These are phyloP conservation scores for Pachycephala philippinensis DNA, from an alignment of 2,113 vertebrate genomes.

Conservation along the genomic window DNA sequence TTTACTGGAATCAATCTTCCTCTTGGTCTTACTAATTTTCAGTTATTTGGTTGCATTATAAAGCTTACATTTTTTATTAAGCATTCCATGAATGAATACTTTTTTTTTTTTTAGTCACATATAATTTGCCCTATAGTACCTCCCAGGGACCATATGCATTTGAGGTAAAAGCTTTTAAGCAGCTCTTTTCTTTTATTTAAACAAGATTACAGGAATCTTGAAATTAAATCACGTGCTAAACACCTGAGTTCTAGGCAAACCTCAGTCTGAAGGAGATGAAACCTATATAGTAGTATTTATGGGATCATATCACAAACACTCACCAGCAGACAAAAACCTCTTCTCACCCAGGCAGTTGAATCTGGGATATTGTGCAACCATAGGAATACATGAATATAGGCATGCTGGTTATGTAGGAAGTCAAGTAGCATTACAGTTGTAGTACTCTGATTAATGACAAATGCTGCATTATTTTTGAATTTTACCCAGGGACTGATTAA, in stretches of 20 bases:
- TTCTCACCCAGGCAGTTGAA: not conserved
- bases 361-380: not conserved
- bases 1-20: not conserved
- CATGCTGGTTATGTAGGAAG: not conserved
- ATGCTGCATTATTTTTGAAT: not conserved
- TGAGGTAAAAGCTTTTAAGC: not conserved
- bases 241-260: not conserved
- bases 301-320: not conserved
- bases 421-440: not conserved
- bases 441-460: not conserved
- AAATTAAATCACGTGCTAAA: not conserved
- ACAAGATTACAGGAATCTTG: not conserved
- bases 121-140: accelerated
- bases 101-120: not conserved
- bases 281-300: not conserved
- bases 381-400: not conserved
- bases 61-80: not conserved
- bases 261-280: not conserved
- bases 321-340: not conserved
- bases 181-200: not conserved
- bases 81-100: not conserved
- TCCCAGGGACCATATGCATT: not conserved
- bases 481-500: not conserved
- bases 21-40: not conserved
- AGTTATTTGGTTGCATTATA: not conserved